phyloP scores from a whole-genome alignment of 2,888 invertebrate genomes.

The Chironomus tentans region DNA sequence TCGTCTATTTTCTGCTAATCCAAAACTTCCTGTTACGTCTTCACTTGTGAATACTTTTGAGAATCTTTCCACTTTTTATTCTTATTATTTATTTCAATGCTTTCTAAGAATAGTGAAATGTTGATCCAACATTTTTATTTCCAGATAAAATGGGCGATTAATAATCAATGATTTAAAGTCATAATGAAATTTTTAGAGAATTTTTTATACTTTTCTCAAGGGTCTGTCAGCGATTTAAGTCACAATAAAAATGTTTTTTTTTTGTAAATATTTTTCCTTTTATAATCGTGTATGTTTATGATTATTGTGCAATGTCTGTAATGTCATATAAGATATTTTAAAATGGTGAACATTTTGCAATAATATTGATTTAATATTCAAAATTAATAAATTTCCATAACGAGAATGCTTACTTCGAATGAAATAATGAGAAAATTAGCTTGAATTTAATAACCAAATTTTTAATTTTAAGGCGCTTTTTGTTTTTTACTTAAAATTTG shows the following conservation, averaged over 20 bases:
- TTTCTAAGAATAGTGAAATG: background rate
- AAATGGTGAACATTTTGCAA: background rate
- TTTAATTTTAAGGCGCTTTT: too few relatives aligned
- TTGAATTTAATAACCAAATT: too few relatives aligned
- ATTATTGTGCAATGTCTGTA: too few relatives aligned
- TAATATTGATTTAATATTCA: background rate
- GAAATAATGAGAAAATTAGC: background rate
- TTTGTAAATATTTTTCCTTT: too few relatives aligned
- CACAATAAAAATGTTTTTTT: too few relatives aligned
- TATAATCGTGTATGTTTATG: too few relatives aligned
- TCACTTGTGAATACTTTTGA: background rate
- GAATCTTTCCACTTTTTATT: background rate
- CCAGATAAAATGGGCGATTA: background rate
- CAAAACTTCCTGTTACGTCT: slow-evolving; percentile 8
- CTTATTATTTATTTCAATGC: background rate
- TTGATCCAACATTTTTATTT: background rate
- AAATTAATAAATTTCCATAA: background rate
- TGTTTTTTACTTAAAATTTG: too few relatives aligned
- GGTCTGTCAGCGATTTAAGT: too few relatives aligned
- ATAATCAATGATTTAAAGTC: background rate
- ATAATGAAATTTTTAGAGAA: background rate
- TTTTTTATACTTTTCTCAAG: background rate
- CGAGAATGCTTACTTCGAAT: background rate
- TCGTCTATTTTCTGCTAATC: background rate
- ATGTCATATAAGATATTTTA: too few relatives aligned